Evolutionary conservation across 2,797 vertebrate species (phyloP).

Genomic region (Erpetoichthys calabaricus): DNA sequence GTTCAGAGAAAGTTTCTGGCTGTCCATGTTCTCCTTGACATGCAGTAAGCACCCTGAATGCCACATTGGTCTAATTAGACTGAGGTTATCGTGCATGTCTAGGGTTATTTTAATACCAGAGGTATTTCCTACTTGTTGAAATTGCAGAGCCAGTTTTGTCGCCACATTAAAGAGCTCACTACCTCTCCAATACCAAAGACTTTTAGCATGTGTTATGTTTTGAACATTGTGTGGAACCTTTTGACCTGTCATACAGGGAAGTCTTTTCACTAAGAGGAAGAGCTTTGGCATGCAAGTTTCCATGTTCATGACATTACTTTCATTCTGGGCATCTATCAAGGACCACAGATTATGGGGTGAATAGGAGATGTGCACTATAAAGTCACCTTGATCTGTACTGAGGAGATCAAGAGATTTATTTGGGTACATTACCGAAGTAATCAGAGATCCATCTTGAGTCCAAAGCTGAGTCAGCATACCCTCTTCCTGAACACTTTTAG

Average conservation of each 20-base stretch:
- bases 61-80: not conserved
- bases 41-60: not conserved
- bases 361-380: conserved; percentile 1
- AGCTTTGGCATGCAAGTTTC: conserved; percentile 7
- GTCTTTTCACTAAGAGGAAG: conserved; percentile 2
- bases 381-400: not conserved
- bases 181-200: conserved; percentile 8
- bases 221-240: not conserved
- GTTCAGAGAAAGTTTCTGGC: not conserved
- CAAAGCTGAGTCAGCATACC: conserved; percentile 3
- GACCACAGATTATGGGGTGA: conserved; percentile 1
- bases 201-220: not conserved
- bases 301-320: not conserved
- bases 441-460: not conserved
- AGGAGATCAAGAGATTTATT: not conserved
- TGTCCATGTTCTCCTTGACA: not conserved
- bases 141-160: conserved; percentile 3
- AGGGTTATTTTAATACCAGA: not conserved
- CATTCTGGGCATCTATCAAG: conserved; percentile 4
- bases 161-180: conserved; percentile 6
- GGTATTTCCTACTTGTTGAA: conserved; percentile 1
- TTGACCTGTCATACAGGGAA: conserved; percentile 2
- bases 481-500: not conserved
- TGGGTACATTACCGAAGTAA: conserved; percentile 1
- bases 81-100: conserved; percentile 1